These are phyloP conservation scores for Columbina picui DNA, from an alignment of 2,113 vertebrate species.

Conservation along the genomic window DNA sequence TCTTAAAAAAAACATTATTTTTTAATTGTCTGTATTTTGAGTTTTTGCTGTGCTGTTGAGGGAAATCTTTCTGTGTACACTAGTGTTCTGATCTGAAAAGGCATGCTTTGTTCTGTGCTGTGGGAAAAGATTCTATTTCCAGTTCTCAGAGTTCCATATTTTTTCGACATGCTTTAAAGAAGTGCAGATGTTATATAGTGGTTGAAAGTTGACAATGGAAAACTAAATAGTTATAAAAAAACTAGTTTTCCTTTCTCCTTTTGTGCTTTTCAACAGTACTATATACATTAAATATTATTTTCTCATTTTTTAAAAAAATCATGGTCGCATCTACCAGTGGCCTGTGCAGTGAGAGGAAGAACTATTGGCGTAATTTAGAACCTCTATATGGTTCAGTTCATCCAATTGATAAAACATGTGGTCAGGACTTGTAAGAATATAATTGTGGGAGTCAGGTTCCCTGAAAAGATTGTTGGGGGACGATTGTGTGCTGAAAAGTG, in stretches of 20 bases:
- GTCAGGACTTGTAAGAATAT: neutral
- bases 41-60: neutral
- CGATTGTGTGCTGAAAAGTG: neutral
- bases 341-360: neutral
- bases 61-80: neutral
- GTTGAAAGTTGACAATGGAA: neutral
- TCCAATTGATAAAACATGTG: neutral
- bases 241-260: neutral
- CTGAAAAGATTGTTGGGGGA: neutral
- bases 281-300: neutral
- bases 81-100: neutral
- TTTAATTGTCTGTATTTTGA: neutral
- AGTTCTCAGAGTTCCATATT: neutral
- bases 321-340: neutral
- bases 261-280: neutral
- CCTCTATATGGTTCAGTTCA: neutral
- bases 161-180: neutral
- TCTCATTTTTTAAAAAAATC: neutral
- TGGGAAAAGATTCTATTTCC: neutral
- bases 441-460: neutral
- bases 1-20: neutral
- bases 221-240: neutral
- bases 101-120: neutral
- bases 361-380: neutral
- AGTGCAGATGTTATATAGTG: neutral